Evolutionary conservation across 2,113 vertebrate species (phyloP), one percentile per base, ranked within the genome.

Genomic region (Xiphias gladius): DNA sequence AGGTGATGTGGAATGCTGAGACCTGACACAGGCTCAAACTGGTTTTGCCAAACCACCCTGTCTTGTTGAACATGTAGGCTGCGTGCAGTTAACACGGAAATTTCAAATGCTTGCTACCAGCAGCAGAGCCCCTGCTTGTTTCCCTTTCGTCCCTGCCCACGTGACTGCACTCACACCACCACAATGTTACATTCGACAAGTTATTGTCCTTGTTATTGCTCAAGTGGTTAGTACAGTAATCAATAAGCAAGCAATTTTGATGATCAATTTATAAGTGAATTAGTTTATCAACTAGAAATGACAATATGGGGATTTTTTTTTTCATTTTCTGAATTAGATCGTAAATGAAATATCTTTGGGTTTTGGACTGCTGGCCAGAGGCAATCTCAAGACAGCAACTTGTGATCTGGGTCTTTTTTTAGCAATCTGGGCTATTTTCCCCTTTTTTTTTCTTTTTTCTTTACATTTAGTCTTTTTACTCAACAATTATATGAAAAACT

Each of bases 1-100:
- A 64, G 67, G 11, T 72, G 46, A 54, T 26, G 54, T 63, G 48
- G 77, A 84, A 88, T 64, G 72, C 66, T 37, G 32, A 68, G 3
- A 39, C 54, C 16, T 72, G 41, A 58, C n/a, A 20, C 20, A 16
- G 35, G 43, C 57, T 66, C 54, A 73, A 68, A 61, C 24, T 12
- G 26, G 46, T 35, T 12, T 70, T 13, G 16, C 46, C 22, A 57
- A 73, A 73, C 37, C 1, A 73, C 39, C 64, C 3, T 1, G 3
- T 35, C 39, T 3, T 19, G 72, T 57, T 48, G 1, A 66, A 66
- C 50, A n/a, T 1, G 39, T 2, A 59, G 75, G n/a, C 50, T 73
- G 1, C 30, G n/a, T 39, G 10, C 2, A 24, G 19, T 73, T 30
- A 62, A 7, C 61, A 32, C 28, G 12, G 16, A 13, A 46, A 59